phyloP scores from a whole-genome alignment of 2,888 invertebrate species.

The Trichogramma dendrolimi region DNA sequence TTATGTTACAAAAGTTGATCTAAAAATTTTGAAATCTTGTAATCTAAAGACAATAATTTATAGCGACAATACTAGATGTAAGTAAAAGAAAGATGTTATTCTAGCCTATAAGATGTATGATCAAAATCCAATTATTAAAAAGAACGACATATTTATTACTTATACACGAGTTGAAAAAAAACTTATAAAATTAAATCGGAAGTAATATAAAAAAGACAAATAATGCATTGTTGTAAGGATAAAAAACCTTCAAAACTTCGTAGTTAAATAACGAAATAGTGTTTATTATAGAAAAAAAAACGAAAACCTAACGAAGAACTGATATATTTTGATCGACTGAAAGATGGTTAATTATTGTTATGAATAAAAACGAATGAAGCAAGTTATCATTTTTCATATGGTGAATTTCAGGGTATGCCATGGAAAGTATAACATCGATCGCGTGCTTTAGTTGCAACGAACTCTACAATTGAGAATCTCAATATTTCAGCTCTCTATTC shows the following conservation, averaged over 20 bases:
- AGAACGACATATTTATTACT: background rate
- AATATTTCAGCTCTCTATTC: conserved; percentile 4
- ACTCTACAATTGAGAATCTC: conserved; percentile 9
- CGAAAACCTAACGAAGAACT: background rate
- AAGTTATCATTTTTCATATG: too few relatives aligned
- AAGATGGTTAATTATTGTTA: conserved; percentile 3
- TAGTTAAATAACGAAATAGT: conserved; percentile 6
- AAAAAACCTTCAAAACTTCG: conserved; percentile 12
- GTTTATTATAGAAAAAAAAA: background rate
- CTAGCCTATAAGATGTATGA: too few relatives aligned
- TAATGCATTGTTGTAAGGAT: conserved; percentile 10
- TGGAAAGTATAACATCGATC: too few relatives aligned
- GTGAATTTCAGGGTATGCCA: background rate
- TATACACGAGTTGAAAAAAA: background rate
- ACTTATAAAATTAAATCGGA: conserved; percentile 3
- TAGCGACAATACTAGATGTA: too few relatives aligned
- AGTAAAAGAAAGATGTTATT: too few relatives aligned
- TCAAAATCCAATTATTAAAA: conserved; percentile 6
- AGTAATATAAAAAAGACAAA: conserved; percentile 14
- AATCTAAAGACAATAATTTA: too few relatives aligned
- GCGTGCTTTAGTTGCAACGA: conserved; percentile 12
- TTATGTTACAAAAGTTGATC: too few relatives aligned
- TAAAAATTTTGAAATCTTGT: too few relatives aligned
- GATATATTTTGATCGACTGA: background rate
- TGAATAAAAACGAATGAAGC: background rate